Percentiles rank a stretch among this genome's conserved stretches.
Evolutionary conservation across 2,797 vertebrate species (phyloP).

Genomic region (Brachymystax lenok): DNA sequence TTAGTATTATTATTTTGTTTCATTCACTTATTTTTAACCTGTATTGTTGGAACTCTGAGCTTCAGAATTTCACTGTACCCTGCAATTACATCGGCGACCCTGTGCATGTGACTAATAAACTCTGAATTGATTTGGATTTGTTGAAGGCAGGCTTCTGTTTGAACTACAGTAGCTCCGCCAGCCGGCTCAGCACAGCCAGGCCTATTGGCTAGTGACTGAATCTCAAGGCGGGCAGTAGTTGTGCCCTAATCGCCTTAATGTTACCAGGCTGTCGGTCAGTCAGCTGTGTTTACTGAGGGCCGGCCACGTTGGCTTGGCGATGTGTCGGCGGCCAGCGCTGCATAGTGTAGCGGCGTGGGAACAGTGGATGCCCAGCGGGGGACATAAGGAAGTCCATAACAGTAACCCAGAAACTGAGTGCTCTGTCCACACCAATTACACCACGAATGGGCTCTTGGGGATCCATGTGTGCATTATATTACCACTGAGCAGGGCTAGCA

Average conservation of each 20-base stretch:
- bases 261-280: neutral
- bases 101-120: too few species aligned
- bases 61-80: too few species aligned
- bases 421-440: slow-evolving; percentile 78
- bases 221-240: neutral
- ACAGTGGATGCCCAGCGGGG: slow-evolving; percentile 59
- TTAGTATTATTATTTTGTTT: too few species aligned
- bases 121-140: neutral
- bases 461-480: slow-evolving; percentile 73
- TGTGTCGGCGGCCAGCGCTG: neutral
- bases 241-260: neutral
- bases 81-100: too few species aligned
- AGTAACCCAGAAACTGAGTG: slow-evolving; percentile 65
- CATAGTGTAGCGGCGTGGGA: slow-evolving; percentile 36
- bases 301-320: neutral
- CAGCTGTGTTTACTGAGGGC: neutral
- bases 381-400: slow-evolving; percentile 64
- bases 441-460: slow-evolving; percentile 73
- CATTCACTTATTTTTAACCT: too few species aligned
- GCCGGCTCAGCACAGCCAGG: neutral
- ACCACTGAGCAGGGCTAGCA: slow-evolving; percentile 41
- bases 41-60: too few species aligned
- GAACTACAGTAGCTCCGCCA: neutral
- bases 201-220: neutral
- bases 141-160: neutral